Evolutionary conservation across 2,113 vertebrate genomes (phyloP).

Genomic region (Lates calcarifer): DNA sequence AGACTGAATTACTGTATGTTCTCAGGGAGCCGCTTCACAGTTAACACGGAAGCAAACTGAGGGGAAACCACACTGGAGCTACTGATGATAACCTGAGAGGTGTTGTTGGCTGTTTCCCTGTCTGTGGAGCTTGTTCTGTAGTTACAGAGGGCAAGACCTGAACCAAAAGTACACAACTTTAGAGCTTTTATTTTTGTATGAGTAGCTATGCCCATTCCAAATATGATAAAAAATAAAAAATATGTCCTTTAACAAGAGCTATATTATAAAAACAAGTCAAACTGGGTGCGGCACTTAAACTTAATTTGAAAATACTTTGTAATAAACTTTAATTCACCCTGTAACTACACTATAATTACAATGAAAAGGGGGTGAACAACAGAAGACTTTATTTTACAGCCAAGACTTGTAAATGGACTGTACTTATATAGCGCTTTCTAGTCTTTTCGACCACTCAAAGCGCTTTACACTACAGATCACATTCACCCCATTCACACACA

Average conservation of each 20-base stretch:
- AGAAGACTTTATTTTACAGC: too few relatives aligned
- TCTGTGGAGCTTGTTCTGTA: not conserved
- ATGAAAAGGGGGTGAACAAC: too few relatives aligned
- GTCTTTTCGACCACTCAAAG: too few relatives aligned
- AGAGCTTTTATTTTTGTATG: not conserved
- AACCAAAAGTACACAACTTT: too few relatives aligned
- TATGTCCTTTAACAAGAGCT: too few relatives aligned
- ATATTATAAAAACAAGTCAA: too few relatives aligned
- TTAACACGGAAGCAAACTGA: conserved; percentile 14
- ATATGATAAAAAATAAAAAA: not conserved
- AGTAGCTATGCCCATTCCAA: too few relatives aligned
- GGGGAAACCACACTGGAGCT: conserved; percentile 24
- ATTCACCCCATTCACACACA: too few relatives aligned
- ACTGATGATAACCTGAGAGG: conserved; percentile 17
- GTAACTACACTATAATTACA: not conserved
- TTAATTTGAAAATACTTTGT: too few relatives aligned
- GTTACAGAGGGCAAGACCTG: not conserved
- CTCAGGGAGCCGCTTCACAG: conserved; percentile 26
- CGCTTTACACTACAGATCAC: too few relatives aligned
- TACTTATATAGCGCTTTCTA: too few relatives aligned
- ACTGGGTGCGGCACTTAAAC: not conserved
- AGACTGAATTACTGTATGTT: conserved; percentile 38
- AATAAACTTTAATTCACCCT: not conserved
- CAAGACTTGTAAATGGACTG: too few relatives aligned
- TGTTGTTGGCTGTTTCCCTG: not conserved